These are phyloP conservation scores for Nephila pilipes DNA, from an alignment of 1,140 invertebrate species.

Conservation along the genomic window DNA sequence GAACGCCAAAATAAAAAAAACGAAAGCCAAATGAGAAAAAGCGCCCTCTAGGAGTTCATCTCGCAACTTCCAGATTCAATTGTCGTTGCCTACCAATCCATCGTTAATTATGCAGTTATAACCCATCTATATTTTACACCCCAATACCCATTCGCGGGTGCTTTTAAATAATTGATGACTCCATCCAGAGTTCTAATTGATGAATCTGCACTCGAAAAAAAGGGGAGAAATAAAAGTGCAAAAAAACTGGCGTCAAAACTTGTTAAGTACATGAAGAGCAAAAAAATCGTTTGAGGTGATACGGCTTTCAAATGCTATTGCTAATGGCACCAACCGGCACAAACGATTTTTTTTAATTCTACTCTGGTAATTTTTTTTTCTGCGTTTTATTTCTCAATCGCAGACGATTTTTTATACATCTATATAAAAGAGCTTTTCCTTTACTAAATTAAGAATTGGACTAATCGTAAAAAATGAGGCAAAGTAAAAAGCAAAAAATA, in stretches of 20 bases:
- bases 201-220: constrained; percentile 61
- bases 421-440: constrained; percentile 46
- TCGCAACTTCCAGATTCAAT: constrained; percentile 75
- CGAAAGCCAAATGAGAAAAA: constrained; percentile 37
- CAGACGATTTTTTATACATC: constrained; percentile 35
- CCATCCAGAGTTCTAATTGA: constrained; percentile 68
- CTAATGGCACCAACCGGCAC: constrained; percentile 61
- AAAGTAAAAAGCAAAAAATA: constrained; percentile 47
- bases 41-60: constrained; percentile 57
- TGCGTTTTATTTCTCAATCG: constrained; percentile 1
- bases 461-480: constrained; percentile 76
- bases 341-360: constrained; percentile 71
- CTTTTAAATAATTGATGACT: constrained; percentile 77
- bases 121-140: constrained; percentile 77
- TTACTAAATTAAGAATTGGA: constrained; percentile 73
- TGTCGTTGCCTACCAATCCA: constrained; percentile 71
- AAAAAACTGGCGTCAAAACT: constrained; percentile 69
- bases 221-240: constrained; percentile 27
- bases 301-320: constrained; percentile 60
- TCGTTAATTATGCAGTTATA: constrained; percentile 76
- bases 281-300: constrained; percentile 70
- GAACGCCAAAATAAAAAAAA: background rate
- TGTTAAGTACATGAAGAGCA: constrained; percentile 73
- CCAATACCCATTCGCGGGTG: constrained; percentile 72
- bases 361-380: constrained; percentile 26